phyloP scores from a whole-genome alignment of 2,797 vertebrate genomes.

The Allobates femoralis region DNA sequence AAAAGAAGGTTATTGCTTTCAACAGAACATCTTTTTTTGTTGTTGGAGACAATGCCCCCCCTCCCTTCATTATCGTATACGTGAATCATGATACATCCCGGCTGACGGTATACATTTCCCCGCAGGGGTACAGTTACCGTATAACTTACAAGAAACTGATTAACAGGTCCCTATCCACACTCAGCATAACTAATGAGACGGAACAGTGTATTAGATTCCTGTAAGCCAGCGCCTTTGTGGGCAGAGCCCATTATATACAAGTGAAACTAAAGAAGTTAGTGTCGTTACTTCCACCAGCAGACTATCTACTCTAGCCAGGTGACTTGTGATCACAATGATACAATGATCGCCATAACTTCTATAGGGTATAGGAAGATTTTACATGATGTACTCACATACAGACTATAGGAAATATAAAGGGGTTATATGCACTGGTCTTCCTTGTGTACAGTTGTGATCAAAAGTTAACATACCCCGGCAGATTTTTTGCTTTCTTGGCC shows the following conservation, averaged over 20 bases:
- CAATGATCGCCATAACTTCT: neutral
- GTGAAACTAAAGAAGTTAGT: conserved; percentile 49
- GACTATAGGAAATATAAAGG: neutral
- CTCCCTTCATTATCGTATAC: conserved; percentile 26
- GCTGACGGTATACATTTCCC: conserved; percentile 45
- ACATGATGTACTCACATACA: neutral
- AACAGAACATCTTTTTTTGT: neutral
- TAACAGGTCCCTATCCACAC: conserved; percentile 40
- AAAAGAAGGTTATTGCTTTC: neutral
- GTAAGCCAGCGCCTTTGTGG: neutral
- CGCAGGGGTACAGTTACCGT: conserved; percentile 39
- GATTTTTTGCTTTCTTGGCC: no score
- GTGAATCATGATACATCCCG: conserved; percentile 26
- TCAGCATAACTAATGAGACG: conserved; percentile 57
- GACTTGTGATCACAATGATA: conserved; percentile 41
- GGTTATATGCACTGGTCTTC: no score
- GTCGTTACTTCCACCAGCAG: neutral
- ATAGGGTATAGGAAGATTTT: neutral
- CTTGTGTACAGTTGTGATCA: no score
- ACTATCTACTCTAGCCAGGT: conserved; percentile 35
- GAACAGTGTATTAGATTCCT: conserved; percentile 53
- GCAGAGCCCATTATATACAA: conserved; percentile 31
- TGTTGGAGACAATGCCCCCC: neutral
- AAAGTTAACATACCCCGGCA: no score
- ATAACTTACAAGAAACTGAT: conserved; percentile 55